Evolutionary conservation across 1,140 invertebrate species (phyloP).

Genomic region (Drosophila seguyi): DNA sequence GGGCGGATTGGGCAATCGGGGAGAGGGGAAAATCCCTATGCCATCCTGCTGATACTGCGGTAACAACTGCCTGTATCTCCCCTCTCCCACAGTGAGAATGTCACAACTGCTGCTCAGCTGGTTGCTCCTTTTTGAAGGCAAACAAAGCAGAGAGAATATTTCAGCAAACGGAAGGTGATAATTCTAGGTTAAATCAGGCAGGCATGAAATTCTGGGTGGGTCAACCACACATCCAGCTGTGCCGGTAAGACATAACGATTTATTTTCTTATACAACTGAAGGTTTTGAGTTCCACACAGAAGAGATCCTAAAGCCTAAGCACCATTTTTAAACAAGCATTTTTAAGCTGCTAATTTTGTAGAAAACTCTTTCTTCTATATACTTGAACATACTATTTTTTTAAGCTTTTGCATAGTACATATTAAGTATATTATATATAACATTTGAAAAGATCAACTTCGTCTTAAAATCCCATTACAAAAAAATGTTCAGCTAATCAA

Average conservation of each 20-base stretch:
- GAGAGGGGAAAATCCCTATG: conserved; percentile 10
- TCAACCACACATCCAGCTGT: conserved; percentile 36
- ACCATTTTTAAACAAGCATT: no score
- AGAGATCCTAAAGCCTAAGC: no score
- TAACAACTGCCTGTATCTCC: conserved; percentile 16
- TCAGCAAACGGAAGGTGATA: conserved; percentile 36
- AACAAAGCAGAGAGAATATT: conserved; percentile 19
- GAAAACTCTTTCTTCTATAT: no score
- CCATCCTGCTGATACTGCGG: conserved; percentile 42
- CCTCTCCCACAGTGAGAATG: conserved; percentile 2
- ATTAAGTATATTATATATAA: background rate
- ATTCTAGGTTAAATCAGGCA: conserved; percentile 33
- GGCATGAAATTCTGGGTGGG: conserved; percentile 42
- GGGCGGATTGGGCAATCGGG: conserved; percentile 9
- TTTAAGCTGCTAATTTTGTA: no score
- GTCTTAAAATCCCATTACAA: background rate
- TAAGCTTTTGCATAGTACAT: no score
- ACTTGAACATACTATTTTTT: no score
- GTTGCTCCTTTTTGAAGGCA: conserved; percentile 22
- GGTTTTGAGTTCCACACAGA: background rate
- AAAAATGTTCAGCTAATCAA: background rate
- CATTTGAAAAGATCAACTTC: background rate
- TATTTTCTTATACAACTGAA: background rate
- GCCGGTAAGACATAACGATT: background rate
- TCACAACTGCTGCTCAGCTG: conserved; percentile 54